These are phyloP conservation scores for Hippocampus guttulatus DNA, from an alignment of 2,113 vertebrate genomes.

Conservation along the genomic window DNA sequence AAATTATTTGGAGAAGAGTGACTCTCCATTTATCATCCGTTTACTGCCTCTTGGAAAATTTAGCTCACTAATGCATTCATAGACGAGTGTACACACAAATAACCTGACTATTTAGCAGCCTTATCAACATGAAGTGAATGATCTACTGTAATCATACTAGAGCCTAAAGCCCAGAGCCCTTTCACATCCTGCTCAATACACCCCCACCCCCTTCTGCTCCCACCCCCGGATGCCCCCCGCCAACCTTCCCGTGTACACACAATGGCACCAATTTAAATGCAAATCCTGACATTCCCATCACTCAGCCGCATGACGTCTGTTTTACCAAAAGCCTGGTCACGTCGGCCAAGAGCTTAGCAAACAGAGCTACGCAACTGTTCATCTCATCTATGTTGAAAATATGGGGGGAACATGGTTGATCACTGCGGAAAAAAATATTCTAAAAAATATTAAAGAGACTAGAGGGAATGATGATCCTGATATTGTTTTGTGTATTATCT, in stretches of 20 bases:
- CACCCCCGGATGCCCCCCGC: too few relatives aligned
- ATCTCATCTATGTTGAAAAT: constrained; percentile 37
- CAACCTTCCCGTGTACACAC: constrained; percentile 42
- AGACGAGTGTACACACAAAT: constrained; percentile 25
- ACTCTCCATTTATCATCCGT: not conserved
- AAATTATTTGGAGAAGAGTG: not conserved
- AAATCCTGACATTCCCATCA: constrained; percentile 75
- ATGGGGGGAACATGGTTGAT: constrained; percentile 5
- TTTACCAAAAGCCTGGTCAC: constrained; percentile 32
- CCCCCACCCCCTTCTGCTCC: constrained; percentile 2
- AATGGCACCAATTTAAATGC: constrained; percentile 74
- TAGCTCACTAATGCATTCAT: not conserved
- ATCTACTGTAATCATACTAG: constrained; percentile 51
- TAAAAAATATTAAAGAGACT: not conserved
- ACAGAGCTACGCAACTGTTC: constrained; percentile 52
- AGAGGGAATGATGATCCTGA: constrained; percentile 28
- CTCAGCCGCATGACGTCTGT: constrained; percentile 34
- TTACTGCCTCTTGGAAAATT: not conserved
- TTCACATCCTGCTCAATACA: constrained; percentile 54
- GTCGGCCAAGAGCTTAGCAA: constrained; percentile 55
- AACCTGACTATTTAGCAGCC: constrained; percentile 41
- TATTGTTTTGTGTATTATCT: constrained; percentile 37
- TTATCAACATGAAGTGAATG: constrained; percentile 46
- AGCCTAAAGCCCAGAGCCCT: constrained; percentile 40
- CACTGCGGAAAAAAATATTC: constrained; percentile 16